Base-by-base conservation (phyloP, 2,797 vertebrate genomes). In the Buphagus erythrorhynchus region DNA sequence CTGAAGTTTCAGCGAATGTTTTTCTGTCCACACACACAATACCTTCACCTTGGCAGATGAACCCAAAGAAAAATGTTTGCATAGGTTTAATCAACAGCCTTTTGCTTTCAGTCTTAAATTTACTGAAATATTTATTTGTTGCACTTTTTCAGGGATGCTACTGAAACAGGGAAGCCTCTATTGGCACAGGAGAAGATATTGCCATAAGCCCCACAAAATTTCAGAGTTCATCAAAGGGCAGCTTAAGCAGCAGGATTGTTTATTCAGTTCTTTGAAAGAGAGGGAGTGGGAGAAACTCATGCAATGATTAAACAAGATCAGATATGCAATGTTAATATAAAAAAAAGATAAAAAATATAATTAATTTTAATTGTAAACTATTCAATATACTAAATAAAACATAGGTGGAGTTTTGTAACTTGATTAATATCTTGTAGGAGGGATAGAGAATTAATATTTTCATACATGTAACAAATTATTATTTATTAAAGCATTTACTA, bases 391-490 rank as follows among this genome's bases (percentile, higher is more conserved):
- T 40, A 28, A 77, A 48, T 35, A 29, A 43, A 76, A 68, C 5
- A 55, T 28, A 15, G 33, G 0, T 2, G 2, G 2, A 2, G 4
- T 4, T 46, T 55, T 57, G 4, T 43, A 51, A 46, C 7, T 58
- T 74, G 4, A 10, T 66, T 63, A 22, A 4, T 57, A 46, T n/a
- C 17, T 62, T 90, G 10, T 57, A 29, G 40, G 3, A 33, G 61
- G 16, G 20, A 51, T 8, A 74, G 26, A 46, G 10, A 80, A 83
- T 24, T 0, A 69, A 71, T 24, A 45, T 73, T 69, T 79, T 73
- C 7, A 25, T 35, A 22, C 2, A n/a, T 76, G 68, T 73, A 65
- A 49, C n/a, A 57, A 61, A 67, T 67, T 1, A 6, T 38, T 61
- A 33, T 40, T 62, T 51, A 51, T 51, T 59, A 45, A 63, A 54